Evolutionary conservation across 2,797 vertebrate species (phyloP).

Genomic region (Myoxocephalus aenaeus): DNA sequence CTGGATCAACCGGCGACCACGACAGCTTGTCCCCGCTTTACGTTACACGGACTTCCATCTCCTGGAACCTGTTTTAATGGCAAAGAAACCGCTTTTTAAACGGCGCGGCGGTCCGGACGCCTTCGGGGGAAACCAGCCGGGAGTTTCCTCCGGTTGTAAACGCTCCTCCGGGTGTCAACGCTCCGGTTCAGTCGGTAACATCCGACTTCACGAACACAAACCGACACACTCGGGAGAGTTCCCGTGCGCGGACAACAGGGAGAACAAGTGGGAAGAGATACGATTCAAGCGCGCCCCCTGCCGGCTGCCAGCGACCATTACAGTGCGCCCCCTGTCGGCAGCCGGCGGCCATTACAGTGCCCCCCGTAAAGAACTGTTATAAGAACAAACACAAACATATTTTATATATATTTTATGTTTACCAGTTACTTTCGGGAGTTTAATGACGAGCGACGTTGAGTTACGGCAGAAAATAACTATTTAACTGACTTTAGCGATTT

Average conservation of each 20-base stretch:
- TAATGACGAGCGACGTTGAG: not conserved
- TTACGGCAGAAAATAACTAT: not conserved
- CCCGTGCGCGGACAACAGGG: slow-evolving; percentile 56
- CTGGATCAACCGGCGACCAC: slow-evolving; percentile 60
- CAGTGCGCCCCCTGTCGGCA: not conserved
- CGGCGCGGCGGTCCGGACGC: too few relatives aligned
- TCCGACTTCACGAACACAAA: slow-evolving; percentile 36
- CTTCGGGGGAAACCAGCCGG: not conserved
- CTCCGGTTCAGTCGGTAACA: slow-evolving; percentile 10
- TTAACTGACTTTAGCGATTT: not conserved
- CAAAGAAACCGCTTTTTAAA: not conserved
- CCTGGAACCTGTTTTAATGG: not conserved
- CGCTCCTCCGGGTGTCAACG: not conserved
- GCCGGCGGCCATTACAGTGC: not conserved
- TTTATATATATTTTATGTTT: too few relatives aligned
- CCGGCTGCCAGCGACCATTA: not conserved
- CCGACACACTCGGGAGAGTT: slow-evolving; percentile 61
- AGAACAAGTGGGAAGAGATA: slow-evolving; percentile 34
- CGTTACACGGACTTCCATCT: slow-evolving; percentile 68
- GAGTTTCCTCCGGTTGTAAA: not conserved
- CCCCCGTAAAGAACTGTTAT: not conserved
- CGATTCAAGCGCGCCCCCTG: slow-evolving; percentile 61
- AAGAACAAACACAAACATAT: too few relatives aligned
- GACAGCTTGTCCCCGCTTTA: slow-evolving; percentile 64
- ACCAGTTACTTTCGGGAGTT: not conserved